These are phyloP conservation scores for Idaea dimidiata DNA, from an alignment of 2,888 invertebrate genomes.

Conservation along the genomic window DNA sequence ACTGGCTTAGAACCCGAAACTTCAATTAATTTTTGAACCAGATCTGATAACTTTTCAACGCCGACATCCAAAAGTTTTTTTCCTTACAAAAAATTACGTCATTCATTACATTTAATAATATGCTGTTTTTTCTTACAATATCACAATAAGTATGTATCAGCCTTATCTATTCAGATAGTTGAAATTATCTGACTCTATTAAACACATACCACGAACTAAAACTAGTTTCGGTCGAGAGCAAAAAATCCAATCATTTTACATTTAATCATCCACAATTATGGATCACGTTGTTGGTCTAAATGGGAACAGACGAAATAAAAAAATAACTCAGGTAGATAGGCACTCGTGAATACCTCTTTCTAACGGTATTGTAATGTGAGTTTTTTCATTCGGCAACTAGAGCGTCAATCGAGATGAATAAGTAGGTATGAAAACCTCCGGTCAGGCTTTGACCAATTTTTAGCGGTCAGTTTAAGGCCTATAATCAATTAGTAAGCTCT, in stretches of 20 bases:
- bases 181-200: neutral
- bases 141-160: neutral
- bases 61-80: no score
- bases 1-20: no score
- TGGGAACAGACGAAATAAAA: neutral
- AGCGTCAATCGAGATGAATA: constrained; percentile 38
- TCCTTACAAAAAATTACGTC: constrained; percentile 16
- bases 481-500: no score
- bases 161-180: constrained; percentile 1
- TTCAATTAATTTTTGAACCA: no score
- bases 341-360: constrained; percentile 14
- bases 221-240: neutral
- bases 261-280: constrained; percentile 4
- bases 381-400: constrained; percentile 42
- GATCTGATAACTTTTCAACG: no score
- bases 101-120: constrained; percentile 5
- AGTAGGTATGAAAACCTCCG: neutral
- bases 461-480: no score
- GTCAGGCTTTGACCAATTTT: no score
- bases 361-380: constrained; percentile 49
- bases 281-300: constrained; percentile 2
- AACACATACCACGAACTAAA: neutral
- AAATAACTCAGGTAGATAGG: neutral
- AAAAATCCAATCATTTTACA: constrained; percentile 3
- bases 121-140: neutral